phyloP scores from a whole-genome alignment of 2,797 vertebrate genomes.

The Distichodus sexfasciatus region DNA sequence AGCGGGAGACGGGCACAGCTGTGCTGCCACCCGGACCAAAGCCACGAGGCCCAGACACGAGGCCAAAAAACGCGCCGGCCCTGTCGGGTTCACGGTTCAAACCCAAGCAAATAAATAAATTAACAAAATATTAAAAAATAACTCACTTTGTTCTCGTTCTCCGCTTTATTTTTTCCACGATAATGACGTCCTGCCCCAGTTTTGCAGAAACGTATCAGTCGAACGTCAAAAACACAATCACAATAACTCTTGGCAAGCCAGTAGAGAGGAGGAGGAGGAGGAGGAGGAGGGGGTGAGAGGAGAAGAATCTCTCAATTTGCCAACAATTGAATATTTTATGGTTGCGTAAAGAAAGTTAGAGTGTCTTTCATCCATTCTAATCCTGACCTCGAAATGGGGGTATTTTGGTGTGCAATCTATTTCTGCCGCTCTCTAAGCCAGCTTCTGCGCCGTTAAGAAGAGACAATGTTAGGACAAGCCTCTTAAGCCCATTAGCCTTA shows the following conservation, averaged over 20 bases:
- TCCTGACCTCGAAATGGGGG: slow-evolving; percentile 60
- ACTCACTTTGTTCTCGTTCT: slow-evolving; percentile 40
- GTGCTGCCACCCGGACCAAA: slow-evolving; percentile 29
- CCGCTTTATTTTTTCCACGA: slow-evolving; percentile 21
- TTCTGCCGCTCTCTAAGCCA: slow-evolving; percentile 57
- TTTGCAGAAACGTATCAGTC: slow-evolving; percentile 43
- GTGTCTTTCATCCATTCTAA: slow-evolving; percentile 63
- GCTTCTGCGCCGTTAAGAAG: slow-evolving; percentile 54
- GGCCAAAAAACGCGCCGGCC: slow-evolving; percentile 17
- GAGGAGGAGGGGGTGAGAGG: neutral
- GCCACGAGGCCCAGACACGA: slow-evolving; percentile 25
- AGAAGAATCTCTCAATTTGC: slow-evolving; percentile 46
- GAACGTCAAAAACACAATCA: slow-evolving; percentile 48
- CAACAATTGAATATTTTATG: slow-evolving; percentile 59
- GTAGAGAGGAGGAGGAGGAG: neutral
- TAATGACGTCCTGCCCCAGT: slow-evolving; percentile 54
- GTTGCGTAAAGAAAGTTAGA: slow-evolving; percentile 45
- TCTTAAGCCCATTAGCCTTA: slow-evolving; percentile 76
- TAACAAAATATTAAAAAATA: slow-evolving; percentile 1
- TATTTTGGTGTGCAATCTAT: slow-evolving; percentile 56
- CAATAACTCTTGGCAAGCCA: slow-evolving; percentile 35
- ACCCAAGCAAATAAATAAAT: neutral
- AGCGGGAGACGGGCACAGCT: slow-evolving; percentile 10
- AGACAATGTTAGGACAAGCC: slow-evolving; percentile 72
- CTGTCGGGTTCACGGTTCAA: slow-evolving; percentile 6